Percentiles rank a stretch among this genome's conserved stretches.
phyloP scores from a whole-genome alignment of 2,888 invertebrate species.

The Cryptocheilus praepositus region DNA sequence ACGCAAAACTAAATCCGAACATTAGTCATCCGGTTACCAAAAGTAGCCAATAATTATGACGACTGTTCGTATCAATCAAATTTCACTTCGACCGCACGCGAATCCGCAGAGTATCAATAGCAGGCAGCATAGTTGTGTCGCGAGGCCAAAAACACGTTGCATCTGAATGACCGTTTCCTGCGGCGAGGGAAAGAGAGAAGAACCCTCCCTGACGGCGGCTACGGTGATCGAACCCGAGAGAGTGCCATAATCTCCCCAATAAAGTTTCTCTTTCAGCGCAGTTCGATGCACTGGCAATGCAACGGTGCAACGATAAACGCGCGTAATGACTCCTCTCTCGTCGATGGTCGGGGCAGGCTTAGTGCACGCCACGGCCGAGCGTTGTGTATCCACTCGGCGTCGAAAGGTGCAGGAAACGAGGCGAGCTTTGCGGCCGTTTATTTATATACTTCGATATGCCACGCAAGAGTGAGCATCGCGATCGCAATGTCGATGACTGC shows the following conservation, averaged over 20 bases:
- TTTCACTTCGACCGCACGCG: no score
- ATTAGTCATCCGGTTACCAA: background rate
- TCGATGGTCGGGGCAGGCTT: slow-evolving; percentile 19
- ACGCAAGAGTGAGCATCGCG: slow-evolving; percentile 60
- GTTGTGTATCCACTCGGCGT: slow-evolving; percentile 3
- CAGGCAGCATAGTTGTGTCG: no score
- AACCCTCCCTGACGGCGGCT: background rate
- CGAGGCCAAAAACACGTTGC: background rate
- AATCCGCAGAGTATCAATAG: no score
- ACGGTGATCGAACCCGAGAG: background rate
- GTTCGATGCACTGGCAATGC: slow-evolving; percentile 28
- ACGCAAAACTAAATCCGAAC: no score
- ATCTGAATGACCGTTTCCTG: background rate
- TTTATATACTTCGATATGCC: slow-evolving; percentile 55
- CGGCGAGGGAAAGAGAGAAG: slow-evolving; percentile 17
- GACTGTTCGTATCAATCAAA: no score
- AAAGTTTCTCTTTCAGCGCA: slow-evolving; percentile 27
- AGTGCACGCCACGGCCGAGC: no score
- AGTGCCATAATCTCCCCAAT: slow-evolving; percentile 4
- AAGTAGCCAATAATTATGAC: background rate
- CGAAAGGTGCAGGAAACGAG: slow-evolving; percentile 56
- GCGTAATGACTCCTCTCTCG: slow-evolving; percentile 24
- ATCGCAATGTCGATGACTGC: slow-evolving; percentile 52
- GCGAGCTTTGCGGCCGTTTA: slow-evolving; percentile 51
- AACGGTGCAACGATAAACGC: slow-evolving; percentile 27